Evolutionary conservation across 2,797 vertebrate species (phyloP), one percentile per base, ranked within the genome.

Genomic region (Okamejei kenojei): DNA sequence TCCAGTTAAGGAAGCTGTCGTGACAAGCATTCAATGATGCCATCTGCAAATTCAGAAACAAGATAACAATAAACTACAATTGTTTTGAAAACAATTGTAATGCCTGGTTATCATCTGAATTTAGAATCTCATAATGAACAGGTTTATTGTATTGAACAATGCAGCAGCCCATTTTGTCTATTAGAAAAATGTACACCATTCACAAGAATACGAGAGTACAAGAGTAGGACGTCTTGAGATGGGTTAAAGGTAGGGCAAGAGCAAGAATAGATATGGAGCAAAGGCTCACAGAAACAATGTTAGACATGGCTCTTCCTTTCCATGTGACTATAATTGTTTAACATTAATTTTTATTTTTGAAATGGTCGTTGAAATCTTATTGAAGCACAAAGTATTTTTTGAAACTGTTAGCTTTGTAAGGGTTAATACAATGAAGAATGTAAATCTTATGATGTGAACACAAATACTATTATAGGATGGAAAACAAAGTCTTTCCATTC

Each of bases 401-500:
- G 54, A 90, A 71, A 63, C 32, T 91, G 38, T 38, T 54, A 15
- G 35, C 23, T 54, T 21, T 58, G 23, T 23, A 91, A 54, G 90
- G 21, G 65, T 92, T 92, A 76, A 92, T 3, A 84, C 81, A 74
- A 73, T 45, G 11, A 74, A 92, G 54, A 92, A 63, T 76, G 26
- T 74, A 38, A 92, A 74, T 58, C 23, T 92, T 38, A 38, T 91
- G 63, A 54, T 74, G 38, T 58, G 45, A 54, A 71, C 71, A 38
- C 10, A 92, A 54, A 92, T 73, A 26, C 68, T 74, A 74, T 92
- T 74, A n/a, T 29, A 54, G 71, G 32, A 92, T 73, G 68, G 35
- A 74, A 92, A 76, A 38, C 68, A 91, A 92, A 54, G 90, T 73
- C 11, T 92, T 92, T 92, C 90, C 90, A 92, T 92, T 26, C 90